These are phyloP conservation scores for Chromis chromis DNA, from an alignment of 2,797 vertebrate genomes.

Conservation along the genomic window DNA sequence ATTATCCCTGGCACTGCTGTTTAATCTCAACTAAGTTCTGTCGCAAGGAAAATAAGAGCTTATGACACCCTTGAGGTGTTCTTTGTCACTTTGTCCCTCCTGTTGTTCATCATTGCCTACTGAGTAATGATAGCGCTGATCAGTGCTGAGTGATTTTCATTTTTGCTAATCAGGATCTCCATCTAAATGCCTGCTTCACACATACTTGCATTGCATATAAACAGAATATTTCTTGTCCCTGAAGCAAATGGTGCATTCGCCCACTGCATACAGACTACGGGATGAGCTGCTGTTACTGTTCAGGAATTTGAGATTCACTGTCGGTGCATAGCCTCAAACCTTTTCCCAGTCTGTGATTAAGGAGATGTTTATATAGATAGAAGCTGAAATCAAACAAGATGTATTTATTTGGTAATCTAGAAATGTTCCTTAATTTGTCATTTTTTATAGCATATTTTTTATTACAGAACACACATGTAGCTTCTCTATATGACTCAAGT, in stretches of 20 bases:
- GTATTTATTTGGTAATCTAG: not conserved
- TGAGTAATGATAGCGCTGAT: slow-evolving; percentile 61
- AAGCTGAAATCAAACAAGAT: slow-evolving; percentile 17
- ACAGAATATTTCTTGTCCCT: slow-evolving; percentile 26
- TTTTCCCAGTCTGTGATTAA: slow-evolving; percentile 17
- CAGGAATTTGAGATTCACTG: not conserved
- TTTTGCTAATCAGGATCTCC: slow-evolving; percentile 50
- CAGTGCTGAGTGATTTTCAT: slow-evolving; percentile 61
- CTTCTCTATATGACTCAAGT: not conserved
- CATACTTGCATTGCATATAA: slow-evolving; percentile 38
- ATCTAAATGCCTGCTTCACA: slow-evolving; percentile 41
- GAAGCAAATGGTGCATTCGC: not conserved
- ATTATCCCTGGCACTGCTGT: slow-evolving; percentile 36
- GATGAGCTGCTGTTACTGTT: slow-evolving; percentile 6
- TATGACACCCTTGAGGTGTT: slow-evolving; percentile 52
- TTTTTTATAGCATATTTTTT: not conserved
- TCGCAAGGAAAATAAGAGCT: slow-evolving; percentile 53
- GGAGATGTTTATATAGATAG: slow-evolving; percentile 9
- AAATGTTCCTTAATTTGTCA: slow-evolving; percentile 2
- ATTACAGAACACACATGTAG: not conserved
- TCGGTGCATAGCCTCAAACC: not conserved
- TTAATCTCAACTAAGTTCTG: slow-evolving; percentile 55
- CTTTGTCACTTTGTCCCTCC: slow-evolving; percentile 54
- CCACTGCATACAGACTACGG: slow-evolving; percentile 25
- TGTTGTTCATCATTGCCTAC: slow-evolving; percentile 55